Base-by-base conservation (phyloP, 2,113 vertebrate species). In the Alces alces region DNA sequence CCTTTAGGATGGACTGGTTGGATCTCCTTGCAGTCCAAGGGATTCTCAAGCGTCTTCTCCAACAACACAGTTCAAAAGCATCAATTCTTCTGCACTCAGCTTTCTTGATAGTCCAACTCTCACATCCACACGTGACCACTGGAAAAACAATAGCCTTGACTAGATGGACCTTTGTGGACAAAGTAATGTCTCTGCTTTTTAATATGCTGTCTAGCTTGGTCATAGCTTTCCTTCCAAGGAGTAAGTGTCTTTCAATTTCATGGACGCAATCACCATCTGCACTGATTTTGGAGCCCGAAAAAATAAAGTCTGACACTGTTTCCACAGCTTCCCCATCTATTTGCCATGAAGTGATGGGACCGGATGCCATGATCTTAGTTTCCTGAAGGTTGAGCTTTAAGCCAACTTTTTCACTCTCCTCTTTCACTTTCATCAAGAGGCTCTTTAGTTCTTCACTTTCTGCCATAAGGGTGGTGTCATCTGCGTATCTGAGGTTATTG, bases 21-120 rank as follows among this genome's bases (percentile, higher is more conserved):
- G 64, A 66, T 66, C 17, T 66, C 8, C 64, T 36, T 66, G 17
- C 64, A 66, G 17, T 11, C 17, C n/a, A 36, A n/a, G 8, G 17
- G 33, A 21, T 8, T 36, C 64, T 66, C 17, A 0, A 19, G 33
- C 36, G 64, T 66, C 64, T 66, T 66, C 64, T 66, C 64, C 17
- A 66, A 66, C 4, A 19, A 4, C 64, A 66, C 4, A 36, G 4
- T 66, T 66, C 64, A 36, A 66, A 36, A 21, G 64, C 64, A 66
- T 36, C 33, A 66, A 21, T 36, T 66, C 64, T 21, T 66, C 0
- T 0, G 64, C 0, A 0, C 16, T 66, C 16, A 36, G 64, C 64
- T 36, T 66, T n/a, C 64, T n/a, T 66, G 4, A 3, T 9, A 19
- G 1, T 66, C 33, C 33, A 66, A 21, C 17, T 9, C 16, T 66